Conservation (phyloP, 2,113 vertebrate genomes). For the Corydoras maculifer region DNA sequence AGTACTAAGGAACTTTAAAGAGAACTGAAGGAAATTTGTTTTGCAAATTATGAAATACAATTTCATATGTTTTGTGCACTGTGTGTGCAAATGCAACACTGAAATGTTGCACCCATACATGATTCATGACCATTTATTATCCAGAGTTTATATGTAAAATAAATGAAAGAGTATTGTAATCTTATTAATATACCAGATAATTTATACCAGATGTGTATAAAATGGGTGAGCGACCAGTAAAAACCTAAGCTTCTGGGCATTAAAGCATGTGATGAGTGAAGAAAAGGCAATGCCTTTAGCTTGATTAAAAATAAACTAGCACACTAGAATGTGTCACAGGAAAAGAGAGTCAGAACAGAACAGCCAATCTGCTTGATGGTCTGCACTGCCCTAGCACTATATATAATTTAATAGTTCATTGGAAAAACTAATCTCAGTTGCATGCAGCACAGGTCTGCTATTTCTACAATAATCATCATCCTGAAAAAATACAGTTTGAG, state of each 20-base stretch:
- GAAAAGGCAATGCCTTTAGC: neutral
- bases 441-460: neutral
- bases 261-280: slow-evolving; percentile 25
- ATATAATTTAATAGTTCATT: neutral
- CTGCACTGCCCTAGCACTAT: neutral
- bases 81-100: too few relatives aligned
- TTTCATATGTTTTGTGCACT: too few relatives aligned
- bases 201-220: too few relatives aligned
- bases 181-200: neutral
- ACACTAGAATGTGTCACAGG: neutral
- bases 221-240: too few relatives aligned
- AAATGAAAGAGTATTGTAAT: neutral
- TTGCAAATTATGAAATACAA: too few relatives aligned
- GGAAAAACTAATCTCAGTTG: slow-evolving; percentile 14
- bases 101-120: too few relatives aligned
- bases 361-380: neutral
- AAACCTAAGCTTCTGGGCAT: neutral
- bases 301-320: slow-evolving; percentile 26
- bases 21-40: too few relatives aligned
- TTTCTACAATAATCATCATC: neutral
- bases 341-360: neutral
- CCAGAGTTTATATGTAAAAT: too few relatives aligned
- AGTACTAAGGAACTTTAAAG: too few relatives aligned
- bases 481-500: neutral
- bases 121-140: too few relatives aligned